Evolutionary conservation across 2,113 vertebrate species (phyloP).

Genomic region (Porphyrio hochstetteri): DNA sequence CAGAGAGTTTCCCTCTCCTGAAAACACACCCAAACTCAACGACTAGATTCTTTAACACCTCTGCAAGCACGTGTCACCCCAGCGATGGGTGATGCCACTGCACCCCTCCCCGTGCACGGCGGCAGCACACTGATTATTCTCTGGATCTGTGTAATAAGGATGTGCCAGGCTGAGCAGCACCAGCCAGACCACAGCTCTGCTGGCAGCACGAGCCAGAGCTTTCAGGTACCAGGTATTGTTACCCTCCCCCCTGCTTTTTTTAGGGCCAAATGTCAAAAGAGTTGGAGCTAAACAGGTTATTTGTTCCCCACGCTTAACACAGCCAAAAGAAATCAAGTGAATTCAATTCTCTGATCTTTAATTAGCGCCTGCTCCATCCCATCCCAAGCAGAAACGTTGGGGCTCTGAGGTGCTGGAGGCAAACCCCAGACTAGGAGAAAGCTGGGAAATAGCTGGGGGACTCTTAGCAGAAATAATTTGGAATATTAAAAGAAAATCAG

Average conservation of each 20-base stretch:
- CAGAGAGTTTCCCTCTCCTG: background rate
- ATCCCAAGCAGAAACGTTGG: fast-evolving
- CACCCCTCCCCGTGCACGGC: background rate
- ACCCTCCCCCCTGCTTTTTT: background rate
- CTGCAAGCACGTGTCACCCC: background rate
- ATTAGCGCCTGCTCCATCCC: background rate
- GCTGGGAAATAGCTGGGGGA: fast-evolving
- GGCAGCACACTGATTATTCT: background rate
- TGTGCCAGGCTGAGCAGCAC: background rate
- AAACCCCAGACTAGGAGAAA: background rate
- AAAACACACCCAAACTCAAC: background rate
- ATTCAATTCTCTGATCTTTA: background rate
- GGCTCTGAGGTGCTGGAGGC: background rate
- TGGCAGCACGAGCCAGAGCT: background rate
- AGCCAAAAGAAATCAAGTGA: background rate
- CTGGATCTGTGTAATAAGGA: fast-evolving
- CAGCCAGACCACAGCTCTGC: background rate
- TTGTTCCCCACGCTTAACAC: background rate
- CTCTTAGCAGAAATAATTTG: background rate
- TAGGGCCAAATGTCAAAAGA: background rate
- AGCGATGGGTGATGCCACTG: background rate
- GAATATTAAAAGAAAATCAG: background rate
- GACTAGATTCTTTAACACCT: background rate
- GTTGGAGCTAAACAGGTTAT: background rate
- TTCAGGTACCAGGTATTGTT: background rate